Percentiles rank a stretch among this genome's conserved stretches.
Evolutionary conservation across 2,888 invertebrate genomes (phyloP).

Genomic region (Acanthopleura granulata): DNA sequence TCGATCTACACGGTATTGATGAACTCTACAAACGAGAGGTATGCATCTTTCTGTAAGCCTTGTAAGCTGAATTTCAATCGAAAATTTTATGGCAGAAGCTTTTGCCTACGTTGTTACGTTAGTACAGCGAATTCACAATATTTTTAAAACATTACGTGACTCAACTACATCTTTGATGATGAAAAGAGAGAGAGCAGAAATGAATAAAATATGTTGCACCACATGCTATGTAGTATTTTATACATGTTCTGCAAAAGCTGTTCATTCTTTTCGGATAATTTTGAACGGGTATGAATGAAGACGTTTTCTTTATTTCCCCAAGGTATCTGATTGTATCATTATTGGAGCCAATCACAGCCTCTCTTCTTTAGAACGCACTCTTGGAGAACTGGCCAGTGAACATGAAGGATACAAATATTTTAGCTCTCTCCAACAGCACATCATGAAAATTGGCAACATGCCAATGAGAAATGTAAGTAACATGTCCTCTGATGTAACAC

Average conservation of each 20-base stretch:
- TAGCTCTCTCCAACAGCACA: background rate
- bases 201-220: too few relatives aligned
- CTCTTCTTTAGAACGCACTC: conserved; percentile 61
- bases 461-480: conserved; percentile 18
- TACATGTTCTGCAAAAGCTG: too few relatives aligned
- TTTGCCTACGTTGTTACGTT: too few relatives aligned
- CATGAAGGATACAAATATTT: conserved; percentile 3
- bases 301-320: background rate
- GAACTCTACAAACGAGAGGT: conserved; percentile 70
- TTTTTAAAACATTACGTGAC: too few relatives aligned
- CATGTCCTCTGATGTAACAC: background rate
- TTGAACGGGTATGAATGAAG: too few relatives aligned
- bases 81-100: too few relatives aligned
- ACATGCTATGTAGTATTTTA: too few relatives aligned
- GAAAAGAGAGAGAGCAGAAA: too few relatives aligned
- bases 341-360: conserved; percentile 76
- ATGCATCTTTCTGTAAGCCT: background rate
- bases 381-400: background rate
- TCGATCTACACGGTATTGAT: conserved; percentile 76
- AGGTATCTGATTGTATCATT: conserved; percentile 61
- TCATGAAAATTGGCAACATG: conserved; percentile 14
- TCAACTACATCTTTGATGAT: too few relatives aligned
- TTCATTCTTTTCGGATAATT: too few relatives aligned
- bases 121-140: too few relatives aligned
- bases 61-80: too few relatives aligned